Conservation (phyloP, 2,888 invertebrate species). For the Eristalinus aeneus region DNA sequence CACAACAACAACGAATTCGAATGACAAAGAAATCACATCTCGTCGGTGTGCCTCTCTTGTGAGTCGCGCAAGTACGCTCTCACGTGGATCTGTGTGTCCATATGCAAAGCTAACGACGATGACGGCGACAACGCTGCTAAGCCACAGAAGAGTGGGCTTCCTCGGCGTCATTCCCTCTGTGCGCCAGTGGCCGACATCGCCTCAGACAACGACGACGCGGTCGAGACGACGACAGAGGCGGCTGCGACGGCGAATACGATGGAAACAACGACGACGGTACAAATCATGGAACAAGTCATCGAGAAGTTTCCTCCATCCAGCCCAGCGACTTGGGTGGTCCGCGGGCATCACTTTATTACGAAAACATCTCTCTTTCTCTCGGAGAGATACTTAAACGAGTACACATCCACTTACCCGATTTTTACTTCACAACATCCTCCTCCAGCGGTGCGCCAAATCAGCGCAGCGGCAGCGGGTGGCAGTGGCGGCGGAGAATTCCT, state of each 20-base stretch:
- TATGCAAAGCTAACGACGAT: slow-evolving; percentile 51
- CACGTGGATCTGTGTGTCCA: background rate
- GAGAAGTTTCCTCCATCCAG: slow-evolving; percentile 59
- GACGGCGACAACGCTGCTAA: slow-evolving; percentile 13
- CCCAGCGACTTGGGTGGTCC: slow-evolving; percentile 68
- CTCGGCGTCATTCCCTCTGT: slow-evolving; percentile 36
- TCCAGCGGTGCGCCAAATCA: slow-evolving; percentile 43
- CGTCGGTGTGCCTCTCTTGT: slow-evolving; percentile 8
- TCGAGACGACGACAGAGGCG: background rate
- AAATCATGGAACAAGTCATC: slow-evolving; percentile 54
- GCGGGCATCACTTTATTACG: slow-evolving; percentile 70
- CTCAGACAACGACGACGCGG: background rate
- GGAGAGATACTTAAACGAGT: slow-evolving; percentile 69
- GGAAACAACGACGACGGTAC: slow-evolving; percentile 3
- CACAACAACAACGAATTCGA: slow-evolving; percentile 2
- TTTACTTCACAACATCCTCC: slow-evolving; percentile 63
- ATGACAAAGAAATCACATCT: slow-evolving; percentile 15
- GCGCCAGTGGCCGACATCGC: background rate
- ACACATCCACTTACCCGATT: slow-evolving; percentile 69
- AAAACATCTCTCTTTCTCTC: slow-evolving; percentile 69
- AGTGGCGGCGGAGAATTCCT: slow-evolving; percentile 12
- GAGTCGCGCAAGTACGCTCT: slow-evolving; percentile 30
- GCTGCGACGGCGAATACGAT: background rate
- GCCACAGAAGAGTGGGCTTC: slow-evolving; percentile 59
- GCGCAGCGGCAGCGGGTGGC: background rate